phyloP scores from a whole-genome alignment of 2,113 vertebrate genomes.

The Lepus timidus region DNA sequence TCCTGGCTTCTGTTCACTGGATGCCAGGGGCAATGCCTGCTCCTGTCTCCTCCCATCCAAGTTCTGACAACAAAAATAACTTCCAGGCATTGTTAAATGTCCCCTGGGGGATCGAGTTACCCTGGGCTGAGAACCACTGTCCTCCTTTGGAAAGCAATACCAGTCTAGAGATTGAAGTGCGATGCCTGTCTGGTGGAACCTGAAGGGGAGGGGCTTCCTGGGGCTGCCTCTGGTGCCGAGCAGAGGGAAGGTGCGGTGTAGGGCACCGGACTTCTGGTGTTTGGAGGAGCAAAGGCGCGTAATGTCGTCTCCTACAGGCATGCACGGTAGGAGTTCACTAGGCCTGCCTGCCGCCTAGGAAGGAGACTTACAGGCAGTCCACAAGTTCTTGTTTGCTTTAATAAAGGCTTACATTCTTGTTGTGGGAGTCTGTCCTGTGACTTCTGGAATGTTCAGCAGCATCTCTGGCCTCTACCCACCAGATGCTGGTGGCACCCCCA shows the following conservation, averaged over 20 bases:
- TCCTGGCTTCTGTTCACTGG: neutral
- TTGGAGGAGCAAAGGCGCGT: neutral
- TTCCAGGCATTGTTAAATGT: neutral
- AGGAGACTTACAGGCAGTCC: neutral
- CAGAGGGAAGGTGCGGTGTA: neutral
- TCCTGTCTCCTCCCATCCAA: neutral
- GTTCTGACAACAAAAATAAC: neutral
- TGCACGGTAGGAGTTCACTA: neutral
- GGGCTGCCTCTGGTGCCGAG: neutral
- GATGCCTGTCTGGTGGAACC: neutral
- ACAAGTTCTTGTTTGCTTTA: neutral
- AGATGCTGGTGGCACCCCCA: neutral
- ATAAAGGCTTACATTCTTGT: neutral
- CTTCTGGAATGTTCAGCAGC: neutral
- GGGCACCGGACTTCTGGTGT: neutral
- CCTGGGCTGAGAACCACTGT: neutral
- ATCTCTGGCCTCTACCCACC: neutral
- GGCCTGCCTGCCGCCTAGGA: neutral
- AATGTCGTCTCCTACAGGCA: neutral
- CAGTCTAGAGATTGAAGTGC: neutral
- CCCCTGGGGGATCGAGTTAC: neutral
- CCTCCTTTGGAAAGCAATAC: neutral
- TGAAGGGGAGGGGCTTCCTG: neutral
- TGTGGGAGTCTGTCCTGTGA: neutral
- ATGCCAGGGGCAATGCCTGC: neutral